Evolutionary conservation across 2,797 vertebrate species (phyloP), one percentile per base, ranked within the genome.

Genomic region (Molossus molossus): DNA sequence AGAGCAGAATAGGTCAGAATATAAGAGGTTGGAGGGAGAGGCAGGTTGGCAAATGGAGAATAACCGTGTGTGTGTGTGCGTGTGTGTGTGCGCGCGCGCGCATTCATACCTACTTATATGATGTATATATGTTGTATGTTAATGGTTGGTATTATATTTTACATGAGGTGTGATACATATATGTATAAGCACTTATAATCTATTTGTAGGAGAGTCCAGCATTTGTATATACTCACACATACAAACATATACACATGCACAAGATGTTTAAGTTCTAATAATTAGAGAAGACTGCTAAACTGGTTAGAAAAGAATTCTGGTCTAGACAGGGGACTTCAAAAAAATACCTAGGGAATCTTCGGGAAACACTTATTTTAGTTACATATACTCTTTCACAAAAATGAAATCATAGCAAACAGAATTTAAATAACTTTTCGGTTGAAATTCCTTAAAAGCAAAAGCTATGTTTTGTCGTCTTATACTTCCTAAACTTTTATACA

Each of bases 281-380:
- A 58, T 48, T 76, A 82, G 65, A 89, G 62, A 92, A 25, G 64
- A 69, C 53, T 65, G 53, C 60, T 65, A 17, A 57, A 81, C 20
- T 82, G 64, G 18, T 55, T 72, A 48, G 75, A 70, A 77, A 89
- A 82, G 3, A 77, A 76, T 86, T 81, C 48, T 86, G n/a, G 48
- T 86, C 13, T 89, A 81, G 81, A 80, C 50, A 85, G 20, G 69
- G 20, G 18, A 93, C 40, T 79, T 94, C 48, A 79, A 55, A 82
- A 82, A 88, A 84, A 17, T 62, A 33, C 29, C 10, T 50, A 80
- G 57, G 27, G 14, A 87, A 60, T 14, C 17, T 53, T 80, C 37
- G 69, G 50, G 27, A 79, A 79, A 67, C 50, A 0, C 4, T 55
- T 80, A 3, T 67, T 75, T 73, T 65, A 90, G 48, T 45, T 77